Conservation (phyloP, 2,797 vertebrate genomes). For the Peromyscus attwateri region DNA sequence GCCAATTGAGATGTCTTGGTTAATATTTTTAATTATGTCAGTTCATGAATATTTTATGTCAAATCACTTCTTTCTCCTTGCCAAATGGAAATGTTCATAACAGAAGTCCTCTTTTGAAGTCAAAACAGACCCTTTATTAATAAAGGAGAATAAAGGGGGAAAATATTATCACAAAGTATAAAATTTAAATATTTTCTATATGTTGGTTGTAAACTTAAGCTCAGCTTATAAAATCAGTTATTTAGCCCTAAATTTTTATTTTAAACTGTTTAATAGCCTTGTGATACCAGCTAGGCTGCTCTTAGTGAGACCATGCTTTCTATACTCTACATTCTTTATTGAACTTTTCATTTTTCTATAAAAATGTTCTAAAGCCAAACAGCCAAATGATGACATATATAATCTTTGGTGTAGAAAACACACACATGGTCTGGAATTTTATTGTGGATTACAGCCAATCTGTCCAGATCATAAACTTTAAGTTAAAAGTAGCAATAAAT, state of each 20-base stretch:
- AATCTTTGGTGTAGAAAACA: constrained; percentile 53
- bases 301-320: neutral
- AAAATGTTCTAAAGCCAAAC: constrained; percentile 14
- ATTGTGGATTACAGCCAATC: neutral
- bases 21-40: constrained; percentile 84
- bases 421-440: neutral
- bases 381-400: neutral
- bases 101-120: constrained; percentile 74
- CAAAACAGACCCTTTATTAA: constrained; percentile 66
- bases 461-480: neutral
- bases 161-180: constrained; percentile 49
- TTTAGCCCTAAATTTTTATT: constrained; percentile 40
- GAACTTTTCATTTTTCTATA: constrained; percentile 33
- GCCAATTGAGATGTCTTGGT: constrained; percentile 75
- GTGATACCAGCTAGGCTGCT: neutral
- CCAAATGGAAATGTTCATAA: constrained; percentile 75
- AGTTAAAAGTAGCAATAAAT: constrained; percentile 51
- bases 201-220: constrained; percentile 17
- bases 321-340: neutral
- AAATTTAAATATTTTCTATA: constrained; percentile 50
- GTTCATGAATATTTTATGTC: constrained; percentile 82
- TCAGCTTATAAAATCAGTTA: constrained; percentile 47
- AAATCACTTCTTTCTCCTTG: constrained; percentile 80
- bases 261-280: constrained; percentile 48
- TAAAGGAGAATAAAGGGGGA: constrained; percentile 21